Evolutionary conservation across 1,140 invertebrate species (phyloP).

Genomic region (Lutraria rhynchaena): DNA sequence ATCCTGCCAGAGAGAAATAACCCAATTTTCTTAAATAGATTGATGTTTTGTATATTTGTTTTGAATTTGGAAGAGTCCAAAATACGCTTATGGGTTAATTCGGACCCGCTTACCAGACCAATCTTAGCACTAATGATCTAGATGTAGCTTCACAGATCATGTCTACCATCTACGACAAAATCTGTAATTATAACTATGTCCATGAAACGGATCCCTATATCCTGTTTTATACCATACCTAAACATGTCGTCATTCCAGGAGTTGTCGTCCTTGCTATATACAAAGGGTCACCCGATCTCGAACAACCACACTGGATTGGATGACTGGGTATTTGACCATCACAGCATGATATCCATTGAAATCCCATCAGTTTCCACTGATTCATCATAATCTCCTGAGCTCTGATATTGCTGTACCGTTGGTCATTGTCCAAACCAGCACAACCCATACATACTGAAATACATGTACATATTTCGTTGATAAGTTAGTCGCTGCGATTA

Average conservation of each 20-base stretch:
- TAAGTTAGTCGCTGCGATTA: too few relatives aligned
- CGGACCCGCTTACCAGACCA: not conserved
- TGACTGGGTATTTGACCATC: conserved; percentile 46
- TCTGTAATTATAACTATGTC: not conserved
- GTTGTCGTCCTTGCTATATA: conserved; percentile 33
- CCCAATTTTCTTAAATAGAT: too few relatives aligned
- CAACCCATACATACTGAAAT: too few relatives aligned
- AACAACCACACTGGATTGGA: conserved; percentile 16
- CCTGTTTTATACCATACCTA: conserved; percentile 17
- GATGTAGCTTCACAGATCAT: not conserved
- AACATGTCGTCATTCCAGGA: conserved; percentile 30
- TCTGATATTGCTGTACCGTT: too few relatives aligned
- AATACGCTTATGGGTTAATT: too few relatives aligned
- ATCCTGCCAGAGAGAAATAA: too few relatives aligned
- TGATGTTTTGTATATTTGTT: too few relatives aligned
- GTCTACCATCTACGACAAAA: not conserved
- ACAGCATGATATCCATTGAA: conserved; percentile 37
- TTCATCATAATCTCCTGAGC: conserved; percentile 10
- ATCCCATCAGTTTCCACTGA: conserved; percentile 25
- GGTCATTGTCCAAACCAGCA: too few relatives aligned
- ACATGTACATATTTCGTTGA: too few relatives aligned
- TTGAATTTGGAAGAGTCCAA: too few relatives aligned
- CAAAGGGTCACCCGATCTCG: conserved; percentile 39
- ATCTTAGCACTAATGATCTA: not conserved
- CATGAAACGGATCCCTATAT: not conserved